These are phyloP conservation scores for Steinernema feltiae DNA, from an alignment of 1,140 invertebrate species.

Conservation along the genomic window DNA sequence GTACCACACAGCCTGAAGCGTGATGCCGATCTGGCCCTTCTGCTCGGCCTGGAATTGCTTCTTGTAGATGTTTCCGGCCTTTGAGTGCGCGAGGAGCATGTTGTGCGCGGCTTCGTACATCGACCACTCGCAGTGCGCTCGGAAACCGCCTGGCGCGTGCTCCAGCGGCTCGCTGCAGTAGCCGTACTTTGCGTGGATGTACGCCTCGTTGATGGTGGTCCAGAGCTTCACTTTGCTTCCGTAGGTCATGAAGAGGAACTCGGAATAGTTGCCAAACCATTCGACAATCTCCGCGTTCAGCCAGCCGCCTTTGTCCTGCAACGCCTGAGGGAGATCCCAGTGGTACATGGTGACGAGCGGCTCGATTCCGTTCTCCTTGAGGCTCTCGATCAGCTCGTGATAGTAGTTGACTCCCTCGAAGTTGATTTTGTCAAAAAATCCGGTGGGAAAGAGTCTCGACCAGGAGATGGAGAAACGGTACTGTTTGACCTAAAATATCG, in stretches of 20 bases:
- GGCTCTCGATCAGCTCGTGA: slow-evolving; percentile 65
- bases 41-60: not conserved
- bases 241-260: slow-evolving; percentile 58
- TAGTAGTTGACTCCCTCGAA: slow-evolving; percentile 67
- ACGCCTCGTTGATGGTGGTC: not conserved
- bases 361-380: slow-evolving; percentile 64
- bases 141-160: not conserved
- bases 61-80: slow-evolving; percentile 9
- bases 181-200: slow-evolving; percentile 1
- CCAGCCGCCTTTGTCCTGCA: slow-evolving; percentile 62
- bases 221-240: slow-evolving; percentile 37
- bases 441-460: slow-evolving; percentile 67
- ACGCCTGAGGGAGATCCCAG: slow-evolving; percentile 60
- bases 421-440: slow-evolving; percentile 63
- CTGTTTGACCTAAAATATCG: slow-evolving; percentile 43
- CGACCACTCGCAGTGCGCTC: not conserved
- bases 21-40: slow-evolving; percentile 6
- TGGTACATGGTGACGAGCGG: slow-evolving; percentile 65
- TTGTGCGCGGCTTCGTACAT: not conserved
- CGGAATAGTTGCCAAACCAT: slow-evolving; percentile 62
- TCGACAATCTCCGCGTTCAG: slow-evolving; percentile 61
- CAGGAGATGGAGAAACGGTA: slow-evolving; percentile 72
- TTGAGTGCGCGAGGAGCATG: not conserved
- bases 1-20: slow-evolving; percentile 4
- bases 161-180: slow-evolving; percentile 1